phyloP scores from a whole-genome alignment of 2,113 vertebrate genomes.

The Girardinichthys multiradiatus region DNA sequence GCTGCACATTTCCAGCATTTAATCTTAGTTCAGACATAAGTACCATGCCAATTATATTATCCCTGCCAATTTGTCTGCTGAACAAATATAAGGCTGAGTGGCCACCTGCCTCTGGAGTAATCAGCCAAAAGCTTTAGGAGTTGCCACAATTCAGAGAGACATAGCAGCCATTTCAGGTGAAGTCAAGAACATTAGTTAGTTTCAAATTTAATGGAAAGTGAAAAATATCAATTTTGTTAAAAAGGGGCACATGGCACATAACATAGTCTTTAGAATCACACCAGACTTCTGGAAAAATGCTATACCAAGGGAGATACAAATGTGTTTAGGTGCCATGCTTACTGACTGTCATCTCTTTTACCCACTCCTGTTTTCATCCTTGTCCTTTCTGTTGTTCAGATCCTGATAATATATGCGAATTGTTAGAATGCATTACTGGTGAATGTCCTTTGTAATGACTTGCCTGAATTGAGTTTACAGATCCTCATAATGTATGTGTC shows the following conservation, averaged over 20 bases:
- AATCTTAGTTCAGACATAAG: slow-evolving; percentile 11
- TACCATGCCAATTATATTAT: slow-evolving; percentile 13
- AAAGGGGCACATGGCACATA: neutral
- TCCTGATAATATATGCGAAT: slow-evolving; percentile 50
- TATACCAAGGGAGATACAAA: slow-evolving; percentile 16
- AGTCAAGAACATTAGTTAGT: slow-evolving; percentile 1
- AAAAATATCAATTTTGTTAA: slow-evolving; percentile 1
- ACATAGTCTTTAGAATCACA: slow-evolving; percentile 14
- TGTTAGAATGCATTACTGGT: slow-evolving; percentile 42
- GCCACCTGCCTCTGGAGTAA: slow-evolving; percentile 26
- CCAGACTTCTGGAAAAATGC: neutral
- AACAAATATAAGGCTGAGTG: slow-evolving; percentile 21
- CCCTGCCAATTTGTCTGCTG: slow-evolving; percentile 34
- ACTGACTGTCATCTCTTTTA: slow-evolving; percentile 47
- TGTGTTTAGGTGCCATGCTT: slow-evolving; percentile 15
- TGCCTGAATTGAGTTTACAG: slow-evolving; percentile 5
- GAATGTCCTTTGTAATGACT: slow-evolving; percentile 37
- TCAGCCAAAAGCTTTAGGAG: slow-evolving; percentile 29
- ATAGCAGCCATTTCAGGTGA: slow-evolving; percentile 5
- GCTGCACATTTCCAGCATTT: slow-evolving; percentile 8
- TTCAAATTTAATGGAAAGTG: slow-evolving; percentile 13
- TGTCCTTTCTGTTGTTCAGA: slow-evolving; percentile 28
- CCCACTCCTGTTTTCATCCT: slow-evolving; percentile 6
- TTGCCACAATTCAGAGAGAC: slow-evolving; percentile 9
- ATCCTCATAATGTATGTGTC: slow-evolving; percentile 53